These are phyloP conservation scores for Chelmon rostratus DNA, from an alignment of 2,797 vertebrate species.

Conservation along the genomic window DNA sequence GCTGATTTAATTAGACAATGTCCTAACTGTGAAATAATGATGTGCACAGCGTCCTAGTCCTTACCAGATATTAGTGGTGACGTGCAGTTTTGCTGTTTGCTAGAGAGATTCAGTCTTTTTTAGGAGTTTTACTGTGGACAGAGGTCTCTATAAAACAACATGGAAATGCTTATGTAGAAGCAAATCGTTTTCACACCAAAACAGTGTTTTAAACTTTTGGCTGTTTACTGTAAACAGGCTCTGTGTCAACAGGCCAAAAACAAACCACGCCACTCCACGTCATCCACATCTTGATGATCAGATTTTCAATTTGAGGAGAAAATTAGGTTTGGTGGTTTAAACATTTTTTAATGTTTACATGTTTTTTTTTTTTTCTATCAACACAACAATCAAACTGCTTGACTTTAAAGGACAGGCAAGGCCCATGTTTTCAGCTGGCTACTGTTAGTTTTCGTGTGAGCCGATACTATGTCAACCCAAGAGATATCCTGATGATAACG, in stretches of 20 bases:
- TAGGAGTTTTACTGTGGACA: not conserved
- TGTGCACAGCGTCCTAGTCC: not conserved
- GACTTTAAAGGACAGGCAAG: not conserved
- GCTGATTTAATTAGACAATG: not conserved
- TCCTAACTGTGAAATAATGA: not conserved
- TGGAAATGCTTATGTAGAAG: not conserved
- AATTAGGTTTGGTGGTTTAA: not conserved
- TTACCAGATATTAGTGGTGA: not conserved
- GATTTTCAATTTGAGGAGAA: not conserved
- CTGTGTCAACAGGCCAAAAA: not conserved
- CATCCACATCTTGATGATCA: not conserved
- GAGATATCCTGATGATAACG: slow-evolving; percentile 9
- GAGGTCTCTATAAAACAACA: not conserved
- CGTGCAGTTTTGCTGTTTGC: not conserved
- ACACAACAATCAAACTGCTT: not conserved
- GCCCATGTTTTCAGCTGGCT: not conserved
- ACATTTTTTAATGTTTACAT: not conserved
- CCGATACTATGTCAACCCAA: slow-evolving; percentile 37
- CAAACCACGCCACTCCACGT: not conserved
- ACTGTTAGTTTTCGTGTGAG: slow-evolving; percentile 16
- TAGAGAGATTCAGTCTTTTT: not conserved
- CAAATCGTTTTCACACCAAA: not conserved
- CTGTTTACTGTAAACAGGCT: not conserved
- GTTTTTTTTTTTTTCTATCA: too few species aligned
- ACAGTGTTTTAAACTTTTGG: not conserved